Evolutionary conservation across 1,140 invertebrate species (phyloP).

Genomic region (Saccostrea cuccullata): DNA sequence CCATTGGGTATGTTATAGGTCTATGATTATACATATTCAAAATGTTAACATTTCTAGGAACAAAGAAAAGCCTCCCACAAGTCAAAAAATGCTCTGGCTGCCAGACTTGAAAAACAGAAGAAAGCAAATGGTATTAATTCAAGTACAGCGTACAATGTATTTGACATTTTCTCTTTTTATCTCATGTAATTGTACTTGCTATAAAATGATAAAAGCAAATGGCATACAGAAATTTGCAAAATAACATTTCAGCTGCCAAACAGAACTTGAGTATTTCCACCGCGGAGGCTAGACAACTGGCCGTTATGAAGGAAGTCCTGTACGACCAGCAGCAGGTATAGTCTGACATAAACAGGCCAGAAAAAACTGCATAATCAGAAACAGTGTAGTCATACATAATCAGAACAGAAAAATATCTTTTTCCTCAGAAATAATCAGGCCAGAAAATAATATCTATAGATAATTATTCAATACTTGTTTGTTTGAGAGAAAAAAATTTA

Average conservation of each 20-base stretch:
- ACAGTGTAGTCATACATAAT: too few relatives aligned
- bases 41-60: conserved; percentile 54
- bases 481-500: too few relatives aligned
- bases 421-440: too few relatives aligned
- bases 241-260: conserved; percentile 38
- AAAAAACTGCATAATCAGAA: too few relatives aligned
- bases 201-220: too few relatives aligned
- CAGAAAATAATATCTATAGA: too few relatives aligned
- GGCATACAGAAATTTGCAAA: neutral
- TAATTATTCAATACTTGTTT: too few relatives aligned
- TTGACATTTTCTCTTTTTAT: neutral
- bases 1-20: too few relatives aligned
- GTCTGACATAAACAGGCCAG: neutral
- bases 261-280: conserved; percentile 57
- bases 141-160: conserved; percentile 7
- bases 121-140: conserved; percentile 63
- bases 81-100: conserved; percentile 71
- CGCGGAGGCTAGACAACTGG: conserved; percentile 68
- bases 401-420: too few relatives aligned
- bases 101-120: conserved; percentile 63
- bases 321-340: conserved; percentile 74
- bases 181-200: too few relatives aligned
- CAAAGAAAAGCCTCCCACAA: conserved; percentile 69
- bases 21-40: neutral
- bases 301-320: conserved; percentile 74